Evolutionary conservation across 1,140 invertebrate genomes (phyloP), one percentile per base, ranked within the genome.

Genomic region (Pseudomyrmex sp.): DNA sequence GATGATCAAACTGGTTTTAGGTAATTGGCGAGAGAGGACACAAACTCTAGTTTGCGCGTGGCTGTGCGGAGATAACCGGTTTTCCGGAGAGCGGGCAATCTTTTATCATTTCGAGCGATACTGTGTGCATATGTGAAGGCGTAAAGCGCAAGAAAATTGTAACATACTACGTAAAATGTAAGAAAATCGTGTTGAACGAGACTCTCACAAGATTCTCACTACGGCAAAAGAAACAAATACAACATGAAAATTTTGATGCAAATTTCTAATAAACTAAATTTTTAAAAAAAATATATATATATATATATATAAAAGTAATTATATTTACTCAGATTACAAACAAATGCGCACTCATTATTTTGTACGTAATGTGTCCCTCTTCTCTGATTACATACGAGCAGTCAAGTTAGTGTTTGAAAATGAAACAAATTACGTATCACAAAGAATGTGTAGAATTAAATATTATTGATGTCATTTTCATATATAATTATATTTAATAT

Each of bases 1-100:
- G 82, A 85, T 87, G 59, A 9, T 18, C 56, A 89, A 89, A 89
- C 88, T 85, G 88, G 88, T 89, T 89, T 89, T 65, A 65, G 52
- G 77, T 87, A 74, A 86, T 87, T 83, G 77, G 52, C 73, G 65
- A 58, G 72, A 70, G 35, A 35, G 5, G 54, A 74, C 20, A 80
- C 73, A 89, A 87, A 88, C 65, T 48, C 46, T 68, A 35, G 62
- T 80, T 82, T 66, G 83, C 35, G 73, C 68, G 83, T 77, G 82
- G 72, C 70, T 85, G 66, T 59, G 74, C 23, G 62, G 69, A 35
- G 35, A 84, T 54, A 88, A 88, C 85, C 82, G 86, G 85, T 88
- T 88, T 87, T 20, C 50, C 75, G 56, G 59, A 58, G 13, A 66
- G 48, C 58, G 44, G 3, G 44, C 69, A 70, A 84, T 48, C 26